These are phyloP conservation scores for Halichoerus grypus DNA, from an alignment of 2,113 vertebrate species.

Conservation along the genomic window DNA sequence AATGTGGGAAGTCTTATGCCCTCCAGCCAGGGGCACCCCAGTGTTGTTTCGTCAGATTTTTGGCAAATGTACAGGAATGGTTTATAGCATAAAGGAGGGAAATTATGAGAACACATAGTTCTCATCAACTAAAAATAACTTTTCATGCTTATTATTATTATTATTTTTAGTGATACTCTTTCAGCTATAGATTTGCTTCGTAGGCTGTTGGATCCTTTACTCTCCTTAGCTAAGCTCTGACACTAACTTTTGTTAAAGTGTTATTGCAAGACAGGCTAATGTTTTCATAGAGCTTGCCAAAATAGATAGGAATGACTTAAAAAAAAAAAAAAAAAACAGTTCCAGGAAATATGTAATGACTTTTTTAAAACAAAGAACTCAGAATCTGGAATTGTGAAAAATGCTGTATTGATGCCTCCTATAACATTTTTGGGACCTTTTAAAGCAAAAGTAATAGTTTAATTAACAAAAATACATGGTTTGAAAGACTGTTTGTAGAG, in stretches of 20 bases:
- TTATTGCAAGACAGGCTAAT: constrained; percentile 19
- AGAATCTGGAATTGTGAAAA: constrained; percentile 21
- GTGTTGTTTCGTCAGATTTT: background rate
- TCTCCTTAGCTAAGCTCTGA: constrained; percentile 32
- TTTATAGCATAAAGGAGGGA: background rate
- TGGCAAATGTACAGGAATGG: background rate
- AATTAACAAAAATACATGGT: constrained; percentile 20
- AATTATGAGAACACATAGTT: background rate
- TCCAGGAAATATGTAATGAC: constrained; percentile 64
- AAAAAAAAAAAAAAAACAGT: background rate
- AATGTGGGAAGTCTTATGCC: background rate
- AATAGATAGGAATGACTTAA: constrained; percentile 50
- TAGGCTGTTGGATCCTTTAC: background rate
- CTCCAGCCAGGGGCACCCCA: background rate
- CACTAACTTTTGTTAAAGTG: constrained; percentile 47
- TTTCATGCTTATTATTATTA: background rate
- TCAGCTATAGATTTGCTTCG: constrained; percentile 31
- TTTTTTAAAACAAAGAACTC: constrained; percentile 64
- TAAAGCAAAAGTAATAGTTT: constrained; percentile 43
- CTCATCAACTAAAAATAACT: constrained; percentile 53
- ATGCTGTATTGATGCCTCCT: background rate
- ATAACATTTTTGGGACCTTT: background rate
- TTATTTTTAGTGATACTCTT: background rate
- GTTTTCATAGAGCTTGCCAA: constrained; percentile 64
- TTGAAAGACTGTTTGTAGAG: background rate